A percentile compares a stretch with the other conserved stretches of the same genome.
Evolutionary conservation across 23 tunicate species (phyloP).

Genomic region (Ascidia mentula): DNA sequence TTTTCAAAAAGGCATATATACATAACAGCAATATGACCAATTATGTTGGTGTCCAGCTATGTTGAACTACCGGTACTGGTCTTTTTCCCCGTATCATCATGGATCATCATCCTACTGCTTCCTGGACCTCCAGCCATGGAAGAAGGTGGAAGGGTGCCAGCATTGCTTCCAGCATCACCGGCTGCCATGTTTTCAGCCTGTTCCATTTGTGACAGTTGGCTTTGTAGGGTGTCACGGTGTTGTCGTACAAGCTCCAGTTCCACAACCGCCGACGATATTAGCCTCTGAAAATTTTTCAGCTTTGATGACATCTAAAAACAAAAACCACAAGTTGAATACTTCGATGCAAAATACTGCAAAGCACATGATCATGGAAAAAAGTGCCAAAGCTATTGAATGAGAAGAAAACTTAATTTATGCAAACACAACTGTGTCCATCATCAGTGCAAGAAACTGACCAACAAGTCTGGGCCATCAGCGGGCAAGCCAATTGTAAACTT

Average conservation of each 20-base stretch:
- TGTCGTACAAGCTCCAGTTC: constrained; percentile 78
- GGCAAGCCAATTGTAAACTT: too few species aligned
- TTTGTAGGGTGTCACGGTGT: constrained; percentile 72
- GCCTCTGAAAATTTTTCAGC: constrained; percentile 64
- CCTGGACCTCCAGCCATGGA: constrained; percentile 98
- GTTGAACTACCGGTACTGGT: constrained; percentile 57
- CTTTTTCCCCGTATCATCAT: constrained; percentile 75
- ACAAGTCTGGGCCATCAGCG: too few species aligned
- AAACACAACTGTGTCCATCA: too few species aligned
- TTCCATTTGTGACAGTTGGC: constrained; percentile 76
- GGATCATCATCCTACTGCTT: constrained; percentile 84
- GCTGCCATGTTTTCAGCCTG: constrained; percentile 75
- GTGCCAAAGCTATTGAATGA: too few species aligned
- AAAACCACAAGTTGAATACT: neutral
- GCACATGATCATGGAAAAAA: too few species aligned
- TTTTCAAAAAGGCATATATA: too few species aligned
- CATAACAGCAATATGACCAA: too few species aligned
- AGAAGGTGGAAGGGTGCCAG: constrained; percentile 82
- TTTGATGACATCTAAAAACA: constrained; percentile 60
- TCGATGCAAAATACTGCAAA: too few species aligned
- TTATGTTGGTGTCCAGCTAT: too few species aligned
- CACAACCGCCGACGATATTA: constrained; percentile 59
- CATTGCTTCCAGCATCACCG: constrained; percentile 78
- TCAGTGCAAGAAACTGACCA: too few species aligned
- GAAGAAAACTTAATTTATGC: too few species aligned